Percentiles rank a stretch among this genome's conserved stretches.
Evolutionary conservation across 1,140 invertebrate species (phyloP).

Genomic region (Platyscapa corneri): DNA sequence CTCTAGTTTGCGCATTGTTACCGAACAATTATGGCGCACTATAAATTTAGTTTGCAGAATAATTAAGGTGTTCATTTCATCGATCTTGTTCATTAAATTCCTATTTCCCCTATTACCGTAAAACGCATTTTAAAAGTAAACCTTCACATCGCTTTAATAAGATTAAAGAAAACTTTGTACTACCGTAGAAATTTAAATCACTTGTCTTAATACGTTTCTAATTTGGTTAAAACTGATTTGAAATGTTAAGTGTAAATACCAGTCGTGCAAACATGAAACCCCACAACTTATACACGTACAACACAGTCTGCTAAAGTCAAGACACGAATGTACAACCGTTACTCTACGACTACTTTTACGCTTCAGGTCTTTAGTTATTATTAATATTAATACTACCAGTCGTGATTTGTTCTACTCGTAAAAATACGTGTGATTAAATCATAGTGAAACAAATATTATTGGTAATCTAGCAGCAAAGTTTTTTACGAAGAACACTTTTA

Average conservation of each 20-base stretch:
- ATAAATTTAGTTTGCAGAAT: not conserved
- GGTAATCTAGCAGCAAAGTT: not conserved
- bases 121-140: not conserved
- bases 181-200: not conserved
- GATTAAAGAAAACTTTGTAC: not conserved
- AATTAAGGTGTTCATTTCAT: not conserved
- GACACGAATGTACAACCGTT: not conserved
- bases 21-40: not conserved
- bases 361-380: not conserved
- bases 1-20: no score
- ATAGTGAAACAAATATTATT: not conserved
- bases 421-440: not conserved
- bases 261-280: slow-evolving; percentile 7
- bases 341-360: not conserved
- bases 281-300: not conserved
- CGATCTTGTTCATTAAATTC: not conserved
- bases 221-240: slow-evolving; percentile 13
- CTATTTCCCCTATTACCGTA: not conserved
- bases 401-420: not conserved
- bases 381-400: not conserved
- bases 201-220: not conserved
- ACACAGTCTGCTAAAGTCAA: not conserved
- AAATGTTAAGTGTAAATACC: not conserved
- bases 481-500: not conserved
- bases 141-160: not conserved